Evolutionary conservation across 2,113 vertebrate species (phyloP), one percentile per base, ranked within the genome.

Genomic region (Rattus rattus): DNA sequence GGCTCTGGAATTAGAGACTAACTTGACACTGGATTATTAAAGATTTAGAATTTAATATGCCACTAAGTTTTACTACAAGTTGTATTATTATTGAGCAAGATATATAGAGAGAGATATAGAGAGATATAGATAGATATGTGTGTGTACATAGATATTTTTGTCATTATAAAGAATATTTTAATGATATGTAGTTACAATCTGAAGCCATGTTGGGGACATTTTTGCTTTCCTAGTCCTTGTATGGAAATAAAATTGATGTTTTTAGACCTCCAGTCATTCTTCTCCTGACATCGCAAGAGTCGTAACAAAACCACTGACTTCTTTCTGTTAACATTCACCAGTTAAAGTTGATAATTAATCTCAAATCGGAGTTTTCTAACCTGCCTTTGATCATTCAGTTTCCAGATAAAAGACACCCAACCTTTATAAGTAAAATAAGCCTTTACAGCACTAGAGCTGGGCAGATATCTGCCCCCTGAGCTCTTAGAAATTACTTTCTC

Each of bases 11-110:
- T 10, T 47, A 2, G 28, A 91, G 7, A 16, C 28, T 59, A 17
- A 36, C 19, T 73, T 22, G 47, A 43, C 69, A 84, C 3, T 13
- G 16, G 22, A 2, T 59, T 79, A 22, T 28, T 77, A 54, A 61
- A 75, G 9, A 67, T 10, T 90, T 70, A 61, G 22, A 73, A 86
- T 72, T 69, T 22, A 10, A 56, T 5, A 65, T 5, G 24, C 79
- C 49, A 77, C 24, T 87, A 86, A 76, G 72, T 83, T 95, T 80
- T 93, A 86, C 6, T 77, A 59, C 19, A 80, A 67, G 52, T 73
- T 69, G 5, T 54, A 61, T 28, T 28, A 87, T 84, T 91, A 17
- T 4, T 6, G 7, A 56, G 49, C 39, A 75, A 36, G 49, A 69
- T 30, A 22, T 43, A 43, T 43, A 43, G 43, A 43, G 43, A 43